A percentile compares a stretch with the other conserved stretches of the same genome.
Evolutionary conservation across 1,140 invertebrate genomes (phyloP).

Genomic region (Ips typographus): DNA sequence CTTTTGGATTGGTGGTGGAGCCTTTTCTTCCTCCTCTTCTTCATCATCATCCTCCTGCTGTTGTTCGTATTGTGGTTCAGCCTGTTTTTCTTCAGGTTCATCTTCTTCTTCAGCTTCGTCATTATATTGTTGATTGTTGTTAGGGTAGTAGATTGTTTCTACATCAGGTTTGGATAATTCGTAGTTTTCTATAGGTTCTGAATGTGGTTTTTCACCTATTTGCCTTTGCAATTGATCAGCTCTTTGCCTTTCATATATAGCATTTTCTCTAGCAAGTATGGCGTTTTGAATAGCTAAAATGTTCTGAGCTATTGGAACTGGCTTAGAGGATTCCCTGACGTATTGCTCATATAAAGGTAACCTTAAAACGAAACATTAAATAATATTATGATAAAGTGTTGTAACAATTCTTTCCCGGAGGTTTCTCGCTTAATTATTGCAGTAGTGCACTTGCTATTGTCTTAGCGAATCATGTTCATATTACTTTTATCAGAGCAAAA

Average conservation of each 20-base stretch:
- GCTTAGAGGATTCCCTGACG: neutral
- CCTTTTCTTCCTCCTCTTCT: neutral
- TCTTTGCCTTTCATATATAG: constrained; percentile 26
- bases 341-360: constrained; percentile 5
- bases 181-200: neutral
- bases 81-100: neutral
- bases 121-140: neutral
- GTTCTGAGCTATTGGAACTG: constrained; percentile 19
- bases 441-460: neutral
- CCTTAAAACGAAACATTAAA: neutral
- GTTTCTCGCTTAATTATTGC: too few relatives aligned
- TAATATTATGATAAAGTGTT: too few relatives aligned
- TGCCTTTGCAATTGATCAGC: constrained; percentile 15
- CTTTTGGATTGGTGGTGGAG: neutral
- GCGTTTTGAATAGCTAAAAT: constrained; percentile 25
- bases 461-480: constrained; percentile 1
- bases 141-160: neutral
- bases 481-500: neutral
- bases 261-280: constrained; percentile 20
- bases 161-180: constrained; percentile 1
- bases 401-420: too few relatives aligned
- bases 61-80: neutral
- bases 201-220: neutral
- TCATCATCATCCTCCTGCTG: neutral
- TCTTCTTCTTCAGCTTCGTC: neutral